Base-by-base conservation (phyloP, 1,140 invertebrate species). In the Scaptomyza graminum region DNA sequence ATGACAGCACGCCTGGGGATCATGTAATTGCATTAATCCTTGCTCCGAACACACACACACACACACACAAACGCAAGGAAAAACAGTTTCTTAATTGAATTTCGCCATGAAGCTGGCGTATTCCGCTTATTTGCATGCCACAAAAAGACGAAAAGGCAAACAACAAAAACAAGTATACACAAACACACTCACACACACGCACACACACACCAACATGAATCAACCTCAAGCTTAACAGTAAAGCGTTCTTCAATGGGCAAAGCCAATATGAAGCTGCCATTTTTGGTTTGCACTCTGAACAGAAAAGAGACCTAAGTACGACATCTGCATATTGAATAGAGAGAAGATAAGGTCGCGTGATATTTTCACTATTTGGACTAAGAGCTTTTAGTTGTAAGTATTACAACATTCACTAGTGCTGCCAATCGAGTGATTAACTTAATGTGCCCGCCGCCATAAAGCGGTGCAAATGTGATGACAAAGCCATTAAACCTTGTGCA, bases 21-120 rank as follows among this genome's bases (percentile, higher is more conserved):
- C 67, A 51, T 57, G 61, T 70, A 70, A 70, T 70, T 70, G 67
- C 67, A 70, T 70, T 70, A 65, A 70, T 70, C 61, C 56, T 65
- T 57, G 61, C 62, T 43, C 16, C 60, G 47, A 16, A 55, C 64
- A 59, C 55, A 49, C 43, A 12, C 43, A 46, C 15, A 37, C 46
- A 37, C 43, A 11, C 44, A 41, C 13, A 56, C 50, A 47, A 16
- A n/a, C 25, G 28, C 39, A 31, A 55, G 54, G 16, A 31, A 41
- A 64, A 70, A 70, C 74, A 57, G 61, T 83, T 76, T 67, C 74
- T 84, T 87, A 87, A 84, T 84, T 84, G 80, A 84, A 84, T 84
- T 87, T 81, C 15, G 6, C 49, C 49, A 46, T 66, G 62, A 18
- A 37, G 52, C 31, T 18, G 50, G 16, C 22, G 18, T 25, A 22